Evolutionary conservation across 2,797 vertebrate species (phyloP).

Genomic region (Gouania willdenowi): DNA sequence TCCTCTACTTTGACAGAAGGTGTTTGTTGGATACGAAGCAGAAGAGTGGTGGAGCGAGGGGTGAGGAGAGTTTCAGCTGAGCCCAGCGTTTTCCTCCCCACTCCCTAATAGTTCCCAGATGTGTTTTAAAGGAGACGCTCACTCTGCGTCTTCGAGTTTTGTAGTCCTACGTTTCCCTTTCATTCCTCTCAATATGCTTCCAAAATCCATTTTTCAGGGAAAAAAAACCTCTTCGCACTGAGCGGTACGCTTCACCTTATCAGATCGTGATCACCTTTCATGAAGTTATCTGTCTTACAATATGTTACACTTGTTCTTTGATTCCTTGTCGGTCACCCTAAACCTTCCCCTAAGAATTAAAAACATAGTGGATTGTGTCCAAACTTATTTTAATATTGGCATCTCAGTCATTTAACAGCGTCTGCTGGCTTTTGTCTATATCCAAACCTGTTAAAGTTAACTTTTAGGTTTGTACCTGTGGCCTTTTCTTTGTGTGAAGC

Average conservation of each 20-base stretch:
- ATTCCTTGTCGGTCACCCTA: conserved; percentile 25
- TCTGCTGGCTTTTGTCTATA: no score
- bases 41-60: conserved; percentile 26
- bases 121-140: conserved; percentile 52
- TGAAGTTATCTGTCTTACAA: conserved; percentile 56
- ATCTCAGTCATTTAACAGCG: no score
- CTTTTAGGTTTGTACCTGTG: no score
- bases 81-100: conserved; percentile 56
- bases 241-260: conserved; percentile 52
- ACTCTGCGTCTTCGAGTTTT: conserved; percentile 24
- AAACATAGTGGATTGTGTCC: no score
- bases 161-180: no score
- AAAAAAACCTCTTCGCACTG: no score
- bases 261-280: conserved; percentile 42
- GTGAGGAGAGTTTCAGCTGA: conserved; percentile 62
- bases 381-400: no score
- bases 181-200: conserved; percentile 18
- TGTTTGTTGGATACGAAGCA: conserved; percentile 58
- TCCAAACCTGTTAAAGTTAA: no score
- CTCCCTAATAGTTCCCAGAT: conserved; percentile 74
- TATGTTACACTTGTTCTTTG: conserved; percentile 46
- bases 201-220: conserved; percentile 34
- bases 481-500: no score
- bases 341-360: no score
- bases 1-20: conserved; percentile 49